Percentiles rank a stretch among this genome's conserved stretches.
These are phyloP conservation scores for Gadus chalcogrammus DNA, from an alignment of 2,113 vertebrate species.

Conservation along the genomic window DNA sequence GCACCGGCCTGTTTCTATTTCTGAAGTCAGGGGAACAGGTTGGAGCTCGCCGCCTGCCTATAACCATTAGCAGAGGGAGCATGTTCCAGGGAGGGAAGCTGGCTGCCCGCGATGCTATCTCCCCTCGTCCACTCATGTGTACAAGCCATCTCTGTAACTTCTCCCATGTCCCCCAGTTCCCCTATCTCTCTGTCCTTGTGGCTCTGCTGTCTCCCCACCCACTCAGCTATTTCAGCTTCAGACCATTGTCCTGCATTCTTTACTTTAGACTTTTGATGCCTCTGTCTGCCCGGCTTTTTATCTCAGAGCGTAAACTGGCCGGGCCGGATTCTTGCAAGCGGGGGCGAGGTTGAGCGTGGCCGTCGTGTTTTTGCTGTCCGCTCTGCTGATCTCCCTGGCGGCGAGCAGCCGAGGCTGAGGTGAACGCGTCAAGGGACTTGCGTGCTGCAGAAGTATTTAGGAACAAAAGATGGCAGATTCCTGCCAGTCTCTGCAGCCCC, in stretches of 20 bases:
- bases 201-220: conserved; percentile 38
- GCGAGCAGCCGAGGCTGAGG: conserved; percentile 21
- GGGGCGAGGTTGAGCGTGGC: conserved; percentile 13
- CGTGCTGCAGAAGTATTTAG: conserved; percentile 63
- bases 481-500: conserved; percentile 26
- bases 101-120: conserved; percentile 70
- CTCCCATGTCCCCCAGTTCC: neutral
- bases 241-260: conserved; percentile 18
- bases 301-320: conserved; percentile 53
- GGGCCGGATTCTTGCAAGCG: conserved; percentile 60
- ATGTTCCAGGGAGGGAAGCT: conserved; percentile 69
- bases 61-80: conserved; percentile 70
- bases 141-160: conserved; percentile 43
- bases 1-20: conserved; percentile 53
- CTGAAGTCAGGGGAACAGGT: conserved; percentile 68
- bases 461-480: conserved; percentile 64
- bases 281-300: conserved; percentile 35
- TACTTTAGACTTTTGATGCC: neutral
- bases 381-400: conserved; percentile 37
- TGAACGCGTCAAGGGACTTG: conserved; percentile 63
- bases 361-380: conserved; percentile 44
- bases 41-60: conserved; percentile 58
- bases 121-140: conserved; percentile 40
- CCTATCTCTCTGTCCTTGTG: conserved; percentile 38
- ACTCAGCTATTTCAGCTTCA: conserved; percentile 24